phyloP scores from a whole-genome alignment of 2,113 vertebrate species.

The Cinclus cinclus region DNA sequence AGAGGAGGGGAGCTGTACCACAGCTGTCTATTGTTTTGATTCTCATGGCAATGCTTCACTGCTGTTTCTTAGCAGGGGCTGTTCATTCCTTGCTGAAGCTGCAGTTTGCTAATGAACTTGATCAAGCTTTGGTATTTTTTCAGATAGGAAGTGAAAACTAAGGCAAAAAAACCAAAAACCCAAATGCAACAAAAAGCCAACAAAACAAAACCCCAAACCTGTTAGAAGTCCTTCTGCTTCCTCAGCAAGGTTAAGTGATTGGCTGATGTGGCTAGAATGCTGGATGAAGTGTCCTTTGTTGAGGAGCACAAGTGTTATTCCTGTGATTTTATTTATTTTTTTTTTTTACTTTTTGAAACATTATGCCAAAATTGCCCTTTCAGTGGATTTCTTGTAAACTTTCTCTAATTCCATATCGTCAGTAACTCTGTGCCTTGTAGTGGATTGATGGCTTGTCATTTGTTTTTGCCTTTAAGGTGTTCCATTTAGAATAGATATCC shows the following conservation, averaged over 20 bases:
- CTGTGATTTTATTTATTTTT: background rate
- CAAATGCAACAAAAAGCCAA: background rate
- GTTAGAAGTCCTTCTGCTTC: background rate
- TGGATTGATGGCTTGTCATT: background rate
- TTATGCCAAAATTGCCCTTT: background rate
- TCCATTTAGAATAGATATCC: background rate
- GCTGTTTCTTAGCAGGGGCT: background rate
- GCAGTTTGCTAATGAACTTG: background rate
- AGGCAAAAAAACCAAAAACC: fast-evolving
- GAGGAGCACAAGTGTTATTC: background rate
- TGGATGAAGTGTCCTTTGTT: background rate
- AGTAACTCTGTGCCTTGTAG: background rate
- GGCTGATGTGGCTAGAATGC: background rate
- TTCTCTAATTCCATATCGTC: background rate
- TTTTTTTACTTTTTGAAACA: background rate
- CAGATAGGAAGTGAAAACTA: background rate
- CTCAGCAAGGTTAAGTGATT: background rate
- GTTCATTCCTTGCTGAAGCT: background rate
- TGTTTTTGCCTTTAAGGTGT: background rate
- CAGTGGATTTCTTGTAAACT: background rate
- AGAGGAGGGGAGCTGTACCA: background rate
- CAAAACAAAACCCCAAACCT: background rate
- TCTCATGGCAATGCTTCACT: background rate
- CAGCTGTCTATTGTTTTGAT: background rate
- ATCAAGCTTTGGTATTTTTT: background rate